Evolutionary conservation across 2,797 vertebrate species (phyloP).

Genomic region (Heterohyrax brucei): DNA sequence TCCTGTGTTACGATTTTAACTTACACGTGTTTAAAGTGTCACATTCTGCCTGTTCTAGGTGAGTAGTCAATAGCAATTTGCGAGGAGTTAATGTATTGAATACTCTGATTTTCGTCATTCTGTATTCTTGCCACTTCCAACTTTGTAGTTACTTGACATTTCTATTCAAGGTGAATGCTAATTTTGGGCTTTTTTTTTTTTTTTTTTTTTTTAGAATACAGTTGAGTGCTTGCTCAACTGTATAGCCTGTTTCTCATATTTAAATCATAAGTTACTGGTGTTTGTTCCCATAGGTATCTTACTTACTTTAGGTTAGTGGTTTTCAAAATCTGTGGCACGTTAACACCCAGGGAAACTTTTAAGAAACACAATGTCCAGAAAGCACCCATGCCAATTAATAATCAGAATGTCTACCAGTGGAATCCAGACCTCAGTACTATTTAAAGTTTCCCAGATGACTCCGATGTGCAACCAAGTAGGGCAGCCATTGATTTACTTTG

Average conservation of each 20-base stretch:
- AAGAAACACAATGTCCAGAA: slow-evolving; percentile 10
- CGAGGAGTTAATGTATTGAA: slow-evolving; percentile 54
- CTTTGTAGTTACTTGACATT: slow-evolving; percentile 40
- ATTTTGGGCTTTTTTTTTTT: slow-evolving; percentile 40
- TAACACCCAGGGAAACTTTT: background rate
- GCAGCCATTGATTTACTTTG: slow-evolving; percentile 32
- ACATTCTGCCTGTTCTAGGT: slow-evolving; percentile 36
- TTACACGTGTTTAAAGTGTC: background rate
- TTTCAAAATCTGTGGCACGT: slow-evolving; percentile 15
- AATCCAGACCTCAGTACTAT: background rate
- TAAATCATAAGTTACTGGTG: slow-evolving; percentile 73
- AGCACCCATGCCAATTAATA: slow-evolving; percentile 12
- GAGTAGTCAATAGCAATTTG: slow-evolving; percentile 13
- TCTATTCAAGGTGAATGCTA: slow-evolving; percentile 61
- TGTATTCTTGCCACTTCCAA: background rate
- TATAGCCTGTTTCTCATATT: slow-evolving; percentile 81
- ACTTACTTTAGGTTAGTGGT: slow-evolving; percentile 35
- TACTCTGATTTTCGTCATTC: slow-evolving; percentile 44
- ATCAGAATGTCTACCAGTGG: background rate
- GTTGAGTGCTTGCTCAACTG: slow-evolving; percentile 79
- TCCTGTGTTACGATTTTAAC: background rate
- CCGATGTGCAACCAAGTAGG: slow-evolving; percentile 18
- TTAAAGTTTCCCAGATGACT: slow-evolving; percentile 36
- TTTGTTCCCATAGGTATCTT: slow-evolving; percentile 44
- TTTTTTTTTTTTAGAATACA: slow-evolving; percentile 56